These are phyloP conservation scores for Uropetala carovei DNA, from an alignment of 2,888 invertebrate species.

Conservation along the genomic window DNA sequence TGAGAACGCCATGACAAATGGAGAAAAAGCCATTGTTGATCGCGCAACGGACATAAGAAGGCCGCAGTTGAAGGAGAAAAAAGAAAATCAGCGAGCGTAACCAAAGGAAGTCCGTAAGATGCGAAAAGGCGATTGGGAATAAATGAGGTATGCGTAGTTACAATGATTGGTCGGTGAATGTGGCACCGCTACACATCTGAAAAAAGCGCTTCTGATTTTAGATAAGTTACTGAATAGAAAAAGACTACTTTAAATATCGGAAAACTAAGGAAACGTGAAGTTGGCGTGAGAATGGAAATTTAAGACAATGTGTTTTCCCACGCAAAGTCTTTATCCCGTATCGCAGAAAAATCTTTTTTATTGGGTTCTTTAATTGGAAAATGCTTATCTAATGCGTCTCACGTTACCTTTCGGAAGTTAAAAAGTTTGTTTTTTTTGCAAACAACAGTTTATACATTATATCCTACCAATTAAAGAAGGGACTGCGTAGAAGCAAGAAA, in stretches of 20 bases:
- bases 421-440: no score
- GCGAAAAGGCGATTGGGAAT: neutral
- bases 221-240: neutral
- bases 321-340: no score
- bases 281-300: no score
- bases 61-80: constrained; percentile 50
- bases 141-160: neutral
- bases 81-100: constrained; percentile 39
- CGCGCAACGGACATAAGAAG: constrained; percentile 35
- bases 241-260: neutral
- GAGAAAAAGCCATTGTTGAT: constrained; percentile 42
- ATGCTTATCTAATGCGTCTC: no score
- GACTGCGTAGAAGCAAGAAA: no score
- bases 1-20: constrained; percentile 29
- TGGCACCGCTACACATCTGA: neutral
- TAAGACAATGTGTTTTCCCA: no score
- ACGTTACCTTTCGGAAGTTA: no score
- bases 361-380: no score
- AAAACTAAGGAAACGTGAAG: neutral
- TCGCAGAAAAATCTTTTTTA: no score
- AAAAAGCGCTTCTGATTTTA: neutral
- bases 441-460: no score
- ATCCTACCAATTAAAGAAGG: no score
- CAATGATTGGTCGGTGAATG: neutral
- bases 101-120: constrained; percentile 42